Percentiles rank a stretch among this genome's conserved stretches.
These are phyloP conservation scores for Etheostoma spectabile DNA, from an alignment of 2,113 vertebrate species.

Conservation along the genomic window DNA sequence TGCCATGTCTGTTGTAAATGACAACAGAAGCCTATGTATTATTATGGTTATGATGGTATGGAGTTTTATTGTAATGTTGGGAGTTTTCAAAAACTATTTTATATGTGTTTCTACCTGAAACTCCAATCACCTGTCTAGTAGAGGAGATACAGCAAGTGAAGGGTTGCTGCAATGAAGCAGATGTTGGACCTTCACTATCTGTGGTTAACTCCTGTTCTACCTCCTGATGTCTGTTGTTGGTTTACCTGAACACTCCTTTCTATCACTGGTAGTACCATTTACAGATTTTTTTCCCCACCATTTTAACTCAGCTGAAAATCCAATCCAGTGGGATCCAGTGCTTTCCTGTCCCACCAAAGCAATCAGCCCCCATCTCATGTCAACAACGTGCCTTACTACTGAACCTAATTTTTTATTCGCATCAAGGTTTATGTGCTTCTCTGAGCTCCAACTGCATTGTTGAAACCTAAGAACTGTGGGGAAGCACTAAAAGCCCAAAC, in stretches of 20 bases:
- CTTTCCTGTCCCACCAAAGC: constrained; percentile 46
- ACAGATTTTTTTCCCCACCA: background rate
- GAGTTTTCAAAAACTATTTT: constrained; percentile 27
- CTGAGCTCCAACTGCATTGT: constrained; percentile 25
- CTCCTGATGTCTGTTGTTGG: constrained; percentile 50
- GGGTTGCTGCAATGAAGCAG: background rate
- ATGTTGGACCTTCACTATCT: constrained; percentile 17
- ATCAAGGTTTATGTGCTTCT: constrained; percentile 9
- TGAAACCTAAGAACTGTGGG: constrained; percentile 14
- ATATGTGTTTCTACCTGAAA: constrained; percentile 49
- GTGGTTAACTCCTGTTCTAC: constrained; percentile 69
- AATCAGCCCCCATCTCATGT: constrained; percentile 35
- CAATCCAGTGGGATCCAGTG: background rate
- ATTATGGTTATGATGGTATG: constrained; percentile 49
- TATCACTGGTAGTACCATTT: background rate
- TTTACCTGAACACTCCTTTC: constrained; percentile 55
- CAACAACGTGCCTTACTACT: constrained; percentile 74
- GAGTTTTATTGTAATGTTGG: constrained; percentile 28
- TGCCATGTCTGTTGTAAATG: constrained; percentile 44
- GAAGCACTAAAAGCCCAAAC: constrained; percentile 34
- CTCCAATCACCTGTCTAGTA: constrained; percentile 22
- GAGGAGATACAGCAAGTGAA: constrained; percentile 8
- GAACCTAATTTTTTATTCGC: background rate
- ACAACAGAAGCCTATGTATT: constrained; percentile 47
- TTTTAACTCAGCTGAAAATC: constrained; percentile 10